These are phyloP conservation scores for Falco punctatus DNA, from an alignment of 2,113 vertebrate species.

Conservation along the genomic window DNA sequence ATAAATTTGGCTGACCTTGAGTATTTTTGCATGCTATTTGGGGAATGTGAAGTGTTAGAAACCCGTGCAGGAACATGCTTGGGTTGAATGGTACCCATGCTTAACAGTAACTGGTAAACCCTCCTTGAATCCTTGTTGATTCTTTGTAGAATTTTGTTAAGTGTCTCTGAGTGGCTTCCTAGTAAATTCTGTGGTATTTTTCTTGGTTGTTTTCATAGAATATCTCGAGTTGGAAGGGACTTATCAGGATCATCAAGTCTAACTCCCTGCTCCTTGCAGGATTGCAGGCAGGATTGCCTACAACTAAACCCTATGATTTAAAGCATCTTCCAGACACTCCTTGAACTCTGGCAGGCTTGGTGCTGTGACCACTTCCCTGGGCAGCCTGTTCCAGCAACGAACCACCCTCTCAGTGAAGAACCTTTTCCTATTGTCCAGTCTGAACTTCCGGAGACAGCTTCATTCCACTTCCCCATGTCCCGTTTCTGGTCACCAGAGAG, in stretches of 20 bases:
- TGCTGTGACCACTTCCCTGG: accelerated
- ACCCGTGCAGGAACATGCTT: background rate
- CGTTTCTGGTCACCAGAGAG: background rate
- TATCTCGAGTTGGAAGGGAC: background rate
- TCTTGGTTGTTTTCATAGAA: background rate
- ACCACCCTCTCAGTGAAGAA: background rate
- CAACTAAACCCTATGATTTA: background rate
- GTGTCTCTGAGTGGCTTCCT: background rate
- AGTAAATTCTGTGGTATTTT: background rate
- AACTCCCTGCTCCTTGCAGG: no score
- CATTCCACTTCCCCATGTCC: background rate
- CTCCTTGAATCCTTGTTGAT: background rate
- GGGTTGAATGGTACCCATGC: background rate
- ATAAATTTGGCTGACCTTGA: background rate
- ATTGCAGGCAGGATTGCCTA: background rate
- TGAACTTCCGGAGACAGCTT: background rate
- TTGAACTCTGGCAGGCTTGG: background rate
- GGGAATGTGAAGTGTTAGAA: background rate
- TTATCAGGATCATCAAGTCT: no score
- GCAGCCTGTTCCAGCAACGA: background rate
- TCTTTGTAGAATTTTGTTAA: background rate
- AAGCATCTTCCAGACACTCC: accelerated
- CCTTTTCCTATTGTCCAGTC: background rate
- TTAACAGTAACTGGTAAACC: background rate
- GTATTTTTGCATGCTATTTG: background rate